Evolutionary conservation across 2,888 invertebrate species (phyloP), one percentile per base, ranked within the genome.

Genomic region (Marasmarcha lunaedactyla): DNA sequence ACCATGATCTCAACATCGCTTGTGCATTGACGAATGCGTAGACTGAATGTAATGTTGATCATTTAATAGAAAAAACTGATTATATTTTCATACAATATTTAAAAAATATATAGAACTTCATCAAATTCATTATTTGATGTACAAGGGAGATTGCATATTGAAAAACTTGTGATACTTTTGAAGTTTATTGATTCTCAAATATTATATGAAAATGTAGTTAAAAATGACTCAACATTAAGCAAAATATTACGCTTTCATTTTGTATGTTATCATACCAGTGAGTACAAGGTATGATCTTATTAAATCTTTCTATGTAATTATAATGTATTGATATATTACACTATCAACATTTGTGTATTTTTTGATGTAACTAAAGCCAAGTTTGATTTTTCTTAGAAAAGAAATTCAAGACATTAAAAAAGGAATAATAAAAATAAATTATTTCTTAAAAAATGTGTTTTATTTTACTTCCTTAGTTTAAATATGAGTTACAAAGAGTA

Each of bases 371-470:
- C 71, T 76, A 34, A 77, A 77, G 71, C 76, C 66, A 79, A 77
- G 71, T 78, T 81, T 79, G 76, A 73, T 79, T 81, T 71, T 71
- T 73, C 72, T 77, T 79, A 81, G 78, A 72, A 72, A 74, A 74
- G 71, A 79, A 12, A 71, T 71, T 77, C 70, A 71, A 78, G 74
- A 79, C 70, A 65, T 74, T 52, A 61, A 74, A 73, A 76, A 77
- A 72, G 73, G 71, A 76, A 76, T 74, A 77, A 77, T 76, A 79
- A 79, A 81, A 63, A 60, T 72, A 64, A 72, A 79, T 79, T 81
- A 79, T 79, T 83, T 83, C 79, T 78, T 79, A 76, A 49, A n/a
- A n/a, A 58, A 65, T 62, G 70, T 61, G 73, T 79, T 79, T 81
- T 73, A 77, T 74, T 79, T 66, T 44, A 9, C 13, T 34, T 9